Conservation (phyloP, 1,140 invertebrate species). For the Euwallacea similis region DNA sequence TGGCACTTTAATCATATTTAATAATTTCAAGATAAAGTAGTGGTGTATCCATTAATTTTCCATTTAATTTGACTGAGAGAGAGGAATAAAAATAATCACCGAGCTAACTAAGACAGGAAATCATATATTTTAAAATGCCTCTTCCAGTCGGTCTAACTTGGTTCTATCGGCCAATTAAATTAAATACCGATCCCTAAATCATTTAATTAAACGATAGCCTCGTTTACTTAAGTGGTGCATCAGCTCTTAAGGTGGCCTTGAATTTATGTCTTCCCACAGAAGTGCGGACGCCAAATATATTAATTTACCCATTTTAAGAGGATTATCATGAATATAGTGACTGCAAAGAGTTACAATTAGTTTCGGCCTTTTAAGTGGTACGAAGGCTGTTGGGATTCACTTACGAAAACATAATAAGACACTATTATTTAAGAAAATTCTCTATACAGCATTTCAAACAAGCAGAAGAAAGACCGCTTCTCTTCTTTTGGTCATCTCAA, state of each 20-base stretch:
- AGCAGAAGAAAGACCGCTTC: background rate
- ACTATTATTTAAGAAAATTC: background rate
- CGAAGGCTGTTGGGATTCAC: no score
- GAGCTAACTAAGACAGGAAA: slow-evolving; percentile 3
- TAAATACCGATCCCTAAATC: slow-evolving; percentile 11
- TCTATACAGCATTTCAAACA: background rate
- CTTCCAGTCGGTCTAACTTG: slow-evolving; percentile 7
- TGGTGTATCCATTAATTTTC: slow-evolving; percentile 1
- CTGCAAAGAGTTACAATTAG: background rate
- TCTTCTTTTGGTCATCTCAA: no score
- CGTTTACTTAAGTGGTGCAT: slow-evolving; percentile 8
- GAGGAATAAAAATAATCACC: slow-evolving; percentile 6
- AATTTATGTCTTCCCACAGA: slow-evolving; percentile 11
- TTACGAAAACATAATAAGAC: background rate
- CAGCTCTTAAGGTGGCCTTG: slow-evolving; percentile 8
- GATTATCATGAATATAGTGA: slow-evolving; percentile 1
- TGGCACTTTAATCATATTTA: slow-evolving; percentile 10
- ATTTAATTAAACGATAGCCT: slow-evolving; percentile 14
- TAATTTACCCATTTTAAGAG: background rate
- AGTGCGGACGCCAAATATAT: background rate
- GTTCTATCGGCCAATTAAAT: slow-evolving; percentile 14
- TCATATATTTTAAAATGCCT: slow-evolving; percentile 4
- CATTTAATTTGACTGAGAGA: background rate
- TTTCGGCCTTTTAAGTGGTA: no score
- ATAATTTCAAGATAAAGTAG: background rate